Evolutionary conservation across 2,113 vertebrate species (phyloP), one percentile per base, ranked within the genome.

Genomic region (Aramus guarauna): DNA sequence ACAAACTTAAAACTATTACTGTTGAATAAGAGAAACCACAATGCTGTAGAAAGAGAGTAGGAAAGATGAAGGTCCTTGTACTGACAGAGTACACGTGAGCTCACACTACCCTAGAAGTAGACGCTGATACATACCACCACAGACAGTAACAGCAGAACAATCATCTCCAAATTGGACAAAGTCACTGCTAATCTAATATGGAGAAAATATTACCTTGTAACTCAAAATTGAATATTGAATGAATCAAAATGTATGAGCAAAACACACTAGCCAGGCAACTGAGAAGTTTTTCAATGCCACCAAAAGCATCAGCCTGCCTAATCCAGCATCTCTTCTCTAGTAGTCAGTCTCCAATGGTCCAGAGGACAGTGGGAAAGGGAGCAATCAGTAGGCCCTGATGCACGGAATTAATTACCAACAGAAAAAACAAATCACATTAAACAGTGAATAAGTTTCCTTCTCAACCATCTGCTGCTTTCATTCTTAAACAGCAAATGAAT

Each of bases 361-460:
- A 60, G 55, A 77, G 50, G 6, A 74, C 4, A 12, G 37, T 62
- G 32, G 16, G 23, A 92, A 92, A 63, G 7, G n/a, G 4, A 89
- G 47, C 7, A 80, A 78, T 11, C 13, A 66, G 50, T n/a, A 64
- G 24, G 60, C 79, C 48, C n/a, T 78, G 26, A 82, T 83, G 71
- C 48, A 79, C 56, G 39, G 74, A 88, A 81, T 66, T 80, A 81
- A 84, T 91, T 91, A 71, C 18, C 47, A 43, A 27, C 83, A 94
- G 41, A 95, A 94, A 50, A 78, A 94, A 80, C 19, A 94, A 91
- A 86, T 56, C 30, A 94, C 50, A 96, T 94, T 71, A 91, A 91
- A 59, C 41, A 55, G 75, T 47, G 59, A 86, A 52, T 71, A 88
- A 72, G 32, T 60, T 92, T 74, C 34, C n/a, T 92, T 84, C 76